These are phyloP conservation scores for Sphaerophoria rueppellii DNA, from an alignment of 2,888 invertebrate genomes.

Conservation along the genomic window DNA sequence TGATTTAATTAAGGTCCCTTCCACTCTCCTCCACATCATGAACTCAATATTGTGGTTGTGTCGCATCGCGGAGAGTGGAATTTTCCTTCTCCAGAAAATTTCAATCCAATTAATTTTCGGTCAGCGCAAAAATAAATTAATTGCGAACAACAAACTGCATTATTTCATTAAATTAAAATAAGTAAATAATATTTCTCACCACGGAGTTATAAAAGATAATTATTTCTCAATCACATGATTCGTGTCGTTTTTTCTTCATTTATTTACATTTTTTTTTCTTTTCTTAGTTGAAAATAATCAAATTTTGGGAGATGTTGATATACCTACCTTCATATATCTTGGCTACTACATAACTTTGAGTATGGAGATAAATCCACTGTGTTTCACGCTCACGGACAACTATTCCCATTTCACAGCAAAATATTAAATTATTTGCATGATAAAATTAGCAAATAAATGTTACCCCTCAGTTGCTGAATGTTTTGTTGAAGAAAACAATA, in stretches of 20 bases:
- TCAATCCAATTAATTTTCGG: conserved; percentile 41
- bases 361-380: conserved; percentile 31
- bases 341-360: background rate
- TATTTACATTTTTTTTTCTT: background rate
- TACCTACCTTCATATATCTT: background rate
- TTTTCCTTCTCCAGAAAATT: conserved; percentile 34
- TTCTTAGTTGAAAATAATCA: conserved; percentile 29
- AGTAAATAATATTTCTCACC: conserved; percentile 13
- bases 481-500: background rate
- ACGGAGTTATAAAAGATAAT: conserved; percentile 35
- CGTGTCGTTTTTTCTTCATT: background rate
- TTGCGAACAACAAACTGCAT: conserved; percentile 32
- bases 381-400: conserved; percentile 9
- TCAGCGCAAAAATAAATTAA: conserved; percentile 42
- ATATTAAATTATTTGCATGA: conserved; percentile 23
- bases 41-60: background rate
- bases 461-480: conserved; percentile 9
- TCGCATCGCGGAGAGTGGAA: conserved; percentile 40
- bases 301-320: conserved; percentile 29
- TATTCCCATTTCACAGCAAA: background rate
- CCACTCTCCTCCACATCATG: background rate
- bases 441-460: conserved; percentile 28
- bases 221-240: conserved; percentile 62
- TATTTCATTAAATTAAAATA: background rate
- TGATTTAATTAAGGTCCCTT: conserved; percentile 62